A percentile compares a stretch with the other conserved stretches of the same genome.
Evolutionary conservation across 2,113 vertebrate species (phyloP).

Genomic region (Tachysurus fulvidraco): DNA sequence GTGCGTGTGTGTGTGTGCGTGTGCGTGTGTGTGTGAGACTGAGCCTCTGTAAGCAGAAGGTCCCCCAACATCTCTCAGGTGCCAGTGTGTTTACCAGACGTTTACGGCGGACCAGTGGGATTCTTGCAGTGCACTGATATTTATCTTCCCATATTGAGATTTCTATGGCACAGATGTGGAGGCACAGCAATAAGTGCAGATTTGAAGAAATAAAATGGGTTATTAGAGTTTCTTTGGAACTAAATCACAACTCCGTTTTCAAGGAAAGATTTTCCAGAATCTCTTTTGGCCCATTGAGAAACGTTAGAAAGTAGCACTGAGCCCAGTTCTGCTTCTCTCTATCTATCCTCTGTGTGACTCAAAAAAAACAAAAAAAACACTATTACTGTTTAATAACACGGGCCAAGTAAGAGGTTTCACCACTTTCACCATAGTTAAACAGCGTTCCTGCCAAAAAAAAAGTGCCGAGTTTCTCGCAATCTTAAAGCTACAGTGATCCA

Average conservation of each 20-base stretch:
- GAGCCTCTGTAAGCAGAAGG: constrained; percentile 31
- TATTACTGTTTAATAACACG: background rate
- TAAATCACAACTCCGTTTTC: background rate
- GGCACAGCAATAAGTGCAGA: background rate
- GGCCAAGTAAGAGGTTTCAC: background rate
- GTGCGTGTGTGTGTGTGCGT: constrained; percentile 29
- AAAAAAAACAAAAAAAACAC: background rate
- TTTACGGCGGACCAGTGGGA: background rate
- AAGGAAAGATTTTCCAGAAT: constrained; percentile 14
- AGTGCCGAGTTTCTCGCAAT: background rate
- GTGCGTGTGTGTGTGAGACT: constrained; percentile 24
- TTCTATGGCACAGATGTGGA: constrained; percentile 8
- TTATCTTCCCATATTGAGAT: constrained; percentile 6
- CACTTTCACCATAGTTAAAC: background rate
- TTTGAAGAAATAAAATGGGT: background rate
- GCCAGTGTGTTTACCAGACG: constrained; percentile 36
- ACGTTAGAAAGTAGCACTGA: background rate
- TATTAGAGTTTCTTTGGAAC: constrained; percentile 15
- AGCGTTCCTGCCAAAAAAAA: background rate
- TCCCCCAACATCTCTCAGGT: constrained; percentile 58
- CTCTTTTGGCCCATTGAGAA: background rate
- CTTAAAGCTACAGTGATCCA: background rate
- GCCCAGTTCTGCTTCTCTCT: background rate
- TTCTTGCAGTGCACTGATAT: constrained; percentile 27
- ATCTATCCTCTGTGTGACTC: background rate